Evolutionary conservation across 2,797 vertebrate species (phyloP).

Genomic region (Paguma larvata): DNA sequence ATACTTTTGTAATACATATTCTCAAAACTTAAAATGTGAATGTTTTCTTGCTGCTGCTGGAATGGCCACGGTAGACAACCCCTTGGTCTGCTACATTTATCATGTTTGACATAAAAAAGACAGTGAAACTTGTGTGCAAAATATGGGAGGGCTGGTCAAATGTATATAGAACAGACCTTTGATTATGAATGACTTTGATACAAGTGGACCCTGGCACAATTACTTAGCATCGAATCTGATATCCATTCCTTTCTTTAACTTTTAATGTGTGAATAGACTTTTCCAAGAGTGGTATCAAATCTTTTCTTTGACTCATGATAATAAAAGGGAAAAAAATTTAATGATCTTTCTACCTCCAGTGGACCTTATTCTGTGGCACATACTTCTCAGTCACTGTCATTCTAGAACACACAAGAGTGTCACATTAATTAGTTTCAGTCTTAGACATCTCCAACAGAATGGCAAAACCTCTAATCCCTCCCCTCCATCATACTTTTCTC

Average conservation of each 20-base stretch:
- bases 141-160: neutral
- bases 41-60: neutral
- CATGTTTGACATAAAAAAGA: neutral
- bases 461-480: neutral
- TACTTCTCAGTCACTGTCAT: neutral
- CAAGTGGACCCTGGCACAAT: neutral
- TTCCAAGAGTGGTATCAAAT: neutral
- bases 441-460: neutral
- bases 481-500: neutral
- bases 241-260: neutral
- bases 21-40: neutral
- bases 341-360: neutral
- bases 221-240: neutral
- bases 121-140: neutral
- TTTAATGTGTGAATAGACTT: neutral
- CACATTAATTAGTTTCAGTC: neutral
- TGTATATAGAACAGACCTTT: neutral
- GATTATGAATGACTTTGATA: neutral
- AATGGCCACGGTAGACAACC: neutral
- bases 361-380: neutral
- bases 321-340: neutral
- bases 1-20: neutral
- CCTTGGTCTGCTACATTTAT: neutral
- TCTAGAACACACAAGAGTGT: neutral
- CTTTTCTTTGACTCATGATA: slow-evolving; percentile 29